A percentile compares a stretch with the other conserved stretches of the same genome.
Conservation (phyloP, 2,113 vertebrate species). For the Grammomys surdaster region DNA sequence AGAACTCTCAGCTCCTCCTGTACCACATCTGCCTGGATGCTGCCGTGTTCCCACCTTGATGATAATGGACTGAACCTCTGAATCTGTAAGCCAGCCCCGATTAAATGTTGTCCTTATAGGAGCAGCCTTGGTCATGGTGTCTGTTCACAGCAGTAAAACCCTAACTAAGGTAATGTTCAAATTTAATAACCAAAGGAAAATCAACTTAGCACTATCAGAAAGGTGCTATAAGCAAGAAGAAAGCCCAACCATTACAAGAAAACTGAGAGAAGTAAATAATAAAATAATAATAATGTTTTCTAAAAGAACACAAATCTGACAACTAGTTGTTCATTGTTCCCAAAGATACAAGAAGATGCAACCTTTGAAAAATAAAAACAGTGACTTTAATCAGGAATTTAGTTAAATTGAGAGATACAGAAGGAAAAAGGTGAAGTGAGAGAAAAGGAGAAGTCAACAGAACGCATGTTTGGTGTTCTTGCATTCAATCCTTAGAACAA, state of each 20-base stretch:
- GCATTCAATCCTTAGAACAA: not conserved
- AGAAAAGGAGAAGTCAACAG: not conserved
- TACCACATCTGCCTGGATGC: too few relatives aligned
- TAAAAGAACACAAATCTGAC: not conserved
- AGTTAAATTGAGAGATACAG: not conserved
- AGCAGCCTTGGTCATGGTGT: too few relatives aligned
- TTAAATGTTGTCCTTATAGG: too few relatives aligned
- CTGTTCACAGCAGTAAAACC: too few relatives aligned
- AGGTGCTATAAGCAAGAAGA: not conserved
- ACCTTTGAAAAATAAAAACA: constrained; percentile 16
- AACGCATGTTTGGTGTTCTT: not conserved
- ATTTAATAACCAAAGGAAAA: constrained; percentile 5
- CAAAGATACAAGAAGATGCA: not conserved
- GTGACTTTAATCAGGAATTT: not conserved
- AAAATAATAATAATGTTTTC: not conserved
- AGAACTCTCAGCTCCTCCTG: too few relatives aligned
- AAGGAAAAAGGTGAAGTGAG: not conserved
- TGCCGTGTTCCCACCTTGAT: too few relatives aligned
- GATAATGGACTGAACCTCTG: too few relatives aligned
- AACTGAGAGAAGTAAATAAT: not conserved
- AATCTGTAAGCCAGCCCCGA: too few relatives aligned
- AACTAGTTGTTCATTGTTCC: not conserved
- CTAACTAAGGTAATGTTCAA: not conserved
- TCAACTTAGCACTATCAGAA: not conserved
- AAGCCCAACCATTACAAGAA: not conserved